Base-by-base conservation (phyloP, 2,797 vertebrate genomes). In the Yasuhikotakia modesta region DNA sequence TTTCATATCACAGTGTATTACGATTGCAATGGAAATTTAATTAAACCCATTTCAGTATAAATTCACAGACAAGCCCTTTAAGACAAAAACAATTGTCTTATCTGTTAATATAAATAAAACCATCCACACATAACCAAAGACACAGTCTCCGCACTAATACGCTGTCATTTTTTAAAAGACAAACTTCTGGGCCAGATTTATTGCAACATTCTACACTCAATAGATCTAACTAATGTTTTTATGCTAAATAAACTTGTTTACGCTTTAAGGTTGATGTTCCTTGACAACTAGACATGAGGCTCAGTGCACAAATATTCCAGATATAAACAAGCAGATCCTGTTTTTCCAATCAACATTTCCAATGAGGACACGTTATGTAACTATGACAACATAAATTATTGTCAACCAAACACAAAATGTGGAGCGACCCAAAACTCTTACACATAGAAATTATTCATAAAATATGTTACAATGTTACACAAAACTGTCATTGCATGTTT, bases 1-100 rank as follows among this genome's bases (percentile, higher is more conserved):
- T 61, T 78, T 79, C 65, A 80, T 58, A 79, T 85, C 81, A 84
- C 85, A 84, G 84, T 85, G 85, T 69, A 80, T 71, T 76, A 69
- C 72, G 73, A 78, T 82, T 79, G 39, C 57, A 82, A 85, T 82
- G 81, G 57, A 81, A 85, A 76, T 61, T 79, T 12, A 82, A 75
- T 64, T 72, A 81, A 52, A 77, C 60, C 66, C 69, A 70, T 73
- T 79, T 65, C 78, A 70, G 61, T 73, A 58, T 39, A 67, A 78
- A 82, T 64, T 81, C 73, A 68, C 19, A 73, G 4, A 58, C 70
- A 75, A 82, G 79, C 76, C 75, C 76, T 83, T 79, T 81, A 61
- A 74, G 64, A 74, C 39, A 70, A 66, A 71, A 63, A 75, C 8
- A 13, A 64, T 64, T 55, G 45, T 64, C 39, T 63, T 70, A 17